phyloP scores from a whole-genome alignment of 2,113 vertebrate species.

The Boleophthalmus pectinirostris region DNA sequence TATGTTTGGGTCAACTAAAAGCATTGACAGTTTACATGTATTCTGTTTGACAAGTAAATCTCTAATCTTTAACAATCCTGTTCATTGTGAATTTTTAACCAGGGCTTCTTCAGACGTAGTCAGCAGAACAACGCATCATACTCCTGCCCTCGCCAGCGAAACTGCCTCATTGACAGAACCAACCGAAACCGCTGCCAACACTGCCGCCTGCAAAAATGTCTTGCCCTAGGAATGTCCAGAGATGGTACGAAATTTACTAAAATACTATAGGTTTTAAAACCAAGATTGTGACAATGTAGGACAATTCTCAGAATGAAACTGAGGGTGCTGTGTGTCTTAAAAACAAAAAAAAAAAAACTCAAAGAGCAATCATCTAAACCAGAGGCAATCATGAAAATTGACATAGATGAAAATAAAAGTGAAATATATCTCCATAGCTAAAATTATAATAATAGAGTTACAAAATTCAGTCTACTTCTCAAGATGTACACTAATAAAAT shows the following conservation, averaged over 20 bases:
- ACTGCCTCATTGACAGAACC: slow-evolving; percentile 99
- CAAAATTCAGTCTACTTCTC: not conserved
- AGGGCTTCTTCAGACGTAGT: slow-evolving; percentile 99
- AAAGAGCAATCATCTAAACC: too few relatives aligned
- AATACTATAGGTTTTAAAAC: not conserved
- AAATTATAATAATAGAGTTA: too few relatives aligned
- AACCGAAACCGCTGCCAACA: slow-evolving; percentile 99
- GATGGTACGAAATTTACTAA: slow-evolving; percentile 83
- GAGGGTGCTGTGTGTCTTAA: too few relatives aligned
- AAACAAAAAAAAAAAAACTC: too few relatives aligned
- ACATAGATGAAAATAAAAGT: too few relatives aligned
- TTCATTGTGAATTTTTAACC: slow-evolving; percentile 27
- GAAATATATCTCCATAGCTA: too few relatives aligned
- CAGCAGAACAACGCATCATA: slow-evolving; percentile 99
- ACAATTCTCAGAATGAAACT: not conserved
- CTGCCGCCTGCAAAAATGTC: slow-evolving; percentile 99
- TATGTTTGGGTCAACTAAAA: not conserved
- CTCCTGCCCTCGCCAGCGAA: slow-evolving; percentile 98
- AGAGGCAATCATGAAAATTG: too few relatives aligned
- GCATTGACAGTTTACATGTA: not conserved
- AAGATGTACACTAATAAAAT: too few relatives aligned
- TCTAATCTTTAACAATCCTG: slow-evolving; percentile 1
- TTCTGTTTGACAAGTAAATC: not conserved
- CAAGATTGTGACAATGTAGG: not conserved
- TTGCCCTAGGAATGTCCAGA: slow-evolving; percentile 98